Evolutionary conservation across 2,888 invertebrate genomes (phyloP).

Genomic region (Anagyrus pseudococci): DNA sequence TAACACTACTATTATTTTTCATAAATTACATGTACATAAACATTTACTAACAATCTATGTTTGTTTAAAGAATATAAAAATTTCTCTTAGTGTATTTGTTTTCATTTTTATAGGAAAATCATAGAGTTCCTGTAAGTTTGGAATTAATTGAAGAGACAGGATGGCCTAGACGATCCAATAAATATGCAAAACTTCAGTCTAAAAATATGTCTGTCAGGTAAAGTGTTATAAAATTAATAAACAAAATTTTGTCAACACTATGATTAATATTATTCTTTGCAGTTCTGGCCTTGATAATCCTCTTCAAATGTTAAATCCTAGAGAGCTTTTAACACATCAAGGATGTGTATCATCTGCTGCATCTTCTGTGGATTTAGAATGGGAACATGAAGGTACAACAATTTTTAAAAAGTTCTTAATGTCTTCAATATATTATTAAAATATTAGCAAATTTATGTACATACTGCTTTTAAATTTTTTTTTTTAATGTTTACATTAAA

Average conservation of each 20-base stretch:
- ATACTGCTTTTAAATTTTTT: too few species aligned
- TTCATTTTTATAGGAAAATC: conserved; percentile 47
- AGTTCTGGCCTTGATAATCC: conserved; percentile 65
- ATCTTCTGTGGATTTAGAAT: conserved; percentile 74
- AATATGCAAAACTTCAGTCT: conserved; percentile 50
- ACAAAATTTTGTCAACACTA: conserved; percentile 2
- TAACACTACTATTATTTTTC: conserved; percentile 3
- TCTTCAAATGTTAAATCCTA: conserved; percentile 69
- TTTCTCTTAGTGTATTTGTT: background rate
- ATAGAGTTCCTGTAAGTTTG: conserved; percentile 50
- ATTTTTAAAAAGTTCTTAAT: too few species aligned
- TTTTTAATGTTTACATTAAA: too few species aligned
- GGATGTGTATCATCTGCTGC: conserved; percentile 66
- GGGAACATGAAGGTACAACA: conserved; percentile 71
- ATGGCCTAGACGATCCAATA: conserved; percentile 51
- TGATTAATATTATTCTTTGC: conserved; percentile 20
- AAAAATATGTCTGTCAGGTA: conserved; percentile 52
- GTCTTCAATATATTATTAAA: conserved; percentile 2
- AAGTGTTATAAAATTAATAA: conserved; percentile 3
- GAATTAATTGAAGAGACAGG: conserved; percentile 52
- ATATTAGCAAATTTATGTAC: background rate
- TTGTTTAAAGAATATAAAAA: background rate
- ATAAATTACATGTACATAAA: conserved; percentile 6
- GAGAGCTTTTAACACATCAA: conserved; percentile 61
- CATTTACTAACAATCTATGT: background rate